These are phyloP conservation scores for Magallana angulata DNA, from an alignment of 1,140 invertebrate species.

Conservation along the genomic window DNA sequence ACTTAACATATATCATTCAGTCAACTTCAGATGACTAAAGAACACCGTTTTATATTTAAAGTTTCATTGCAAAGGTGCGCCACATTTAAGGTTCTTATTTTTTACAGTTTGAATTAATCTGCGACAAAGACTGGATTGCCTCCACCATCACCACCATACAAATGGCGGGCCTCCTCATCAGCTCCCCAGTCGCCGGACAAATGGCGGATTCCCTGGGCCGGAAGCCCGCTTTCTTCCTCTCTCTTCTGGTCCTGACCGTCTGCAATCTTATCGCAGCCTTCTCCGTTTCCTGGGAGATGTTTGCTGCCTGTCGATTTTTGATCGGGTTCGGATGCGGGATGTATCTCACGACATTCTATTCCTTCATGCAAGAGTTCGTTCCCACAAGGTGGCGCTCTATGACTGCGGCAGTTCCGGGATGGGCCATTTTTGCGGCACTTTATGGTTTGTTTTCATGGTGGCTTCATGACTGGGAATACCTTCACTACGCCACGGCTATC, in stretches of 20 bases:
- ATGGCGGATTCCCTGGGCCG: constrained; percentile 68
- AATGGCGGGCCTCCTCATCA: constrained; percentile 70
- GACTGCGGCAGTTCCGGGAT: constrained; percentile 44
- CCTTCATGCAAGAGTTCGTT: constrained; percentile 54
- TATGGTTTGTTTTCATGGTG: constrained; percentile 55
- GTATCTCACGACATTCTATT: constrained; percentile 55
- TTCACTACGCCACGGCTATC: constrained; percentile 57
- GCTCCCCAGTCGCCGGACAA: constrained; percentile 65
- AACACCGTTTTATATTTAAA: too few relatives aligned
- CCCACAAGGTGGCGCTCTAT: constrained; percentile 44
- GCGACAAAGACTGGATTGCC: constrained; percentile 62
- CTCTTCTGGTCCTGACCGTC: constrained; percentile 49
- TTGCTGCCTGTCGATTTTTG: constrained; percentile 65
- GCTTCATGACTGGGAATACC: constrained; percentile 59
- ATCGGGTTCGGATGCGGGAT: constrained; percentile 61
- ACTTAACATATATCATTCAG: too few relatives aligned
- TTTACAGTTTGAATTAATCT: constrained; percentile 70
- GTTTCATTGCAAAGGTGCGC: too few relatives aligned
- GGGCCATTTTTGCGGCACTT: constrained; percentile 43
- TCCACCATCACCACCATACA: constrained; percentile 69
- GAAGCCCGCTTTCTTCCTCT: constrained; percentile 61
- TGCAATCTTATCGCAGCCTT: constrained; percentile 58
- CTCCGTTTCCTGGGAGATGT: constrained; percentile 68
- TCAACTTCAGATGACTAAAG: too few relatives aligned
- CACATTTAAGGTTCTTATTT: not conserved